Evolutionary conservation across 2,888 invertebrate species (phyloP), one percentile per base, ranked within the genome.

Genomic region (Scrobipalpa atriplicella): DNA sequence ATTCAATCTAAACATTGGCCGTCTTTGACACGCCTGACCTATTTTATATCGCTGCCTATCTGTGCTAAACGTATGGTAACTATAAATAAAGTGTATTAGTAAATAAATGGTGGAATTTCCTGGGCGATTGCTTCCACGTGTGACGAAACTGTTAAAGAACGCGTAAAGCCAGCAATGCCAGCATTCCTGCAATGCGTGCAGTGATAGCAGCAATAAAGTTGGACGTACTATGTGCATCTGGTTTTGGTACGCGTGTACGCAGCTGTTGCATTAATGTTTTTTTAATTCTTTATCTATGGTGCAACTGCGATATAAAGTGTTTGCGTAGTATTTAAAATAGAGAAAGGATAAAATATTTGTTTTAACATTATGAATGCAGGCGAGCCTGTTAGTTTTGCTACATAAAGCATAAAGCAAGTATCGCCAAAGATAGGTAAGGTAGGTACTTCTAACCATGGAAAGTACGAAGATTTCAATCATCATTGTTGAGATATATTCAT

Each of bases 121-220:
- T 18, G 29, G 36, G 7, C 13, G 16, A 58, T 58, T 41, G 54
- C 67, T 65, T 67, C 65, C 67, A 21, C 10, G 70, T 69, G 72
- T 78, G 78, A 76, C 76, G 68, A 78, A 80, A 77, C 75, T 70
- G 69, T 69, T 66, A 72, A 75, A 75, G 70, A 69, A 69, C 69
- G 69, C 73, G 76, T 74, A 74, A 75, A 78, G 75, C 73, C 66
- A 65, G 67, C 68, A 74, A 75, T 78, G 75, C 73, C 66, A 65
- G 67, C 68, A 70, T 72, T 71, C 72, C 73, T 62, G 64, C 58
- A 38, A 43, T 61, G 43, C 47, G 36, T 54, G 54, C 18, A 19
- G 38, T 47, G 39, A 38, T 52, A 47, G 47, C 38, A 29, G 62
- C 54, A 38, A 78, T 78, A 76, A 78, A 75, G 70, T 69, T 63